Evolutionary conservation across 2,888 invertebrate species (phyloP).

Genomic region (Cyrtodaria siliqua): DNA sequence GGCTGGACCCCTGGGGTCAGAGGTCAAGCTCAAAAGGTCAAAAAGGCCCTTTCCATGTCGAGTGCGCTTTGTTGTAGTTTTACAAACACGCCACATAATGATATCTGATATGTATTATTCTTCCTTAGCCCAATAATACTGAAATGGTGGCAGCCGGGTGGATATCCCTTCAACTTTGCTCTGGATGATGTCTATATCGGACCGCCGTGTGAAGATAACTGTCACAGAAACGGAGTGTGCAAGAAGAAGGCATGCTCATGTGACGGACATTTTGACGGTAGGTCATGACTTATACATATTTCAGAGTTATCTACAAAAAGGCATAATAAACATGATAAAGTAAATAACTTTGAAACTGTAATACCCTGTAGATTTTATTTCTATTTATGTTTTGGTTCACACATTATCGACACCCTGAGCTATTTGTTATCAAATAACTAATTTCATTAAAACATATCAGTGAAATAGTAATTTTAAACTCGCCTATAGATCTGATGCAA

Average conservation of each 20-base stretch:
- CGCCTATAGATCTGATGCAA: too few species aligned
- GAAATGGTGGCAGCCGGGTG: conserved; percentile 83
- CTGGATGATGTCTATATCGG: conserved; percentile 85
- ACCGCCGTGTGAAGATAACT: conserved; percentile 83
- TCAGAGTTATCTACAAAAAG: background rate
- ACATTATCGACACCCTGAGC: too few species aligned
- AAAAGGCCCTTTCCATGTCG: too few species aligned
- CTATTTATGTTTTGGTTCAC: background rate
- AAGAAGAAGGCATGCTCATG: conserved; percentile 80
- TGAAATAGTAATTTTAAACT: too few species aligned
- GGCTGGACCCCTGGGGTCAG: too few species aligned
- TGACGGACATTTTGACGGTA: conserved; percentile 60
- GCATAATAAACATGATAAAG: background rate
- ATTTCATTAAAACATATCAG: too few species aligned
- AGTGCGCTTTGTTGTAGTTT: too few species aligned
- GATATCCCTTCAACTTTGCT: conserved; percentile 82
- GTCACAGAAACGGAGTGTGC: conserved; percentile 85
- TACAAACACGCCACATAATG: too few species aligned
- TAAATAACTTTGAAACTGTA: background rate
- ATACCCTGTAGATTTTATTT: background rate
- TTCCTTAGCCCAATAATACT: conserved; percentile 78
- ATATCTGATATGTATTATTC: background rate
- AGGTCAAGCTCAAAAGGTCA: too few species aligned
- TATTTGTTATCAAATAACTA: too few species aligned
- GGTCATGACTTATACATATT: background rate